Conservation (phyloP, 1,140 invertebrate species). For the Aphidius ervi region DNA sequence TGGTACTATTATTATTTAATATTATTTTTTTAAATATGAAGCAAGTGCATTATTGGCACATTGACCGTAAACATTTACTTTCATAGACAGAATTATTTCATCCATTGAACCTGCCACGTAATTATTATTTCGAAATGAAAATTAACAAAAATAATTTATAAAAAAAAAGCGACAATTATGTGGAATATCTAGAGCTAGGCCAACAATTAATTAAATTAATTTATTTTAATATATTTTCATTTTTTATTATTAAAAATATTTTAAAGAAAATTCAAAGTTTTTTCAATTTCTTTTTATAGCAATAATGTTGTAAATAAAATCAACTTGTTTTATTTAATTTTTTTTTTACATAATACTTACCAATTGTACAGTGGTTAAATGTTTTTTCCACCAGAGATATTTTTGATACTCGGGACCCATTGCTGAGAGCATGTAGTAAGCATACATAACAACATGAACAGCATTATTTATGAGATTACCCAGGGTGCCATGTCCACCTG, state of each 20-base stretch:
- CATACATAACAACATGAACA: conserved; percentile 93
- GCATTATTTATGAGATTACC: conserved; percentile 89
- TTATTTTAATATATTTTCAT: too few species aligned
- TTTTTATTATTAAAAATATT: too few species aligned
- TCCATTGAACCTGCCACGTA: neutral
- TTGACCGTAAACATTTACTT: conserved; percentile 14
- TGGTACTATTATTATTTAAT: too few species aligned
- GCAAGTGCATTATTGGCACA: conserved; percentile 10
- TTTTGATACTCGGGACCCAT: conserved; percentile 88
- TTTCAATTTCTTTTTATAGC: too few species aligned
- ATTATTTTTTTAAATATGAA: neutral
- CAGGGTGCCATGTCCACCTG: conserved; percentile 89
- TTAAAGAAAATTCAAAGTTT: too few species aligned
- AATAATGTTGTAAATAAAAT: neutral
- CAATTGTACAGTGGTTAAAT: conserved; percentile 85
- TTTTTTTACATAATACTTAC: conserved; percentile 53
- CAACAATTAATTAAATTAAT: too few species aligned
- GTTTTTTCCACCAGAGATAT: conserved; percentile 94
- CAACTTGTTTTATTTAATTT: neutral
- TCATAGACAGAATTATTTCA: conserved; percentile 5
- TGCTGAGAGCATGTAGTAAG: conserved; percentile 87
- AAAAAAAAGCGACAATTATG: too few species aligned
- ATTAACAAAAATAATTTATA: conserved; percentile 7
- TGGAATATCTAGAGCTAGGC: too few species aligned
- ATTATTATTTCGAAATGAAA: conserved; percentile 10